These are phyloP conservation scores for Syrmaticus mikado DNA, from an alignment of 2,113 vertebrate genomes.

Conservation along the genomic window DNA sequence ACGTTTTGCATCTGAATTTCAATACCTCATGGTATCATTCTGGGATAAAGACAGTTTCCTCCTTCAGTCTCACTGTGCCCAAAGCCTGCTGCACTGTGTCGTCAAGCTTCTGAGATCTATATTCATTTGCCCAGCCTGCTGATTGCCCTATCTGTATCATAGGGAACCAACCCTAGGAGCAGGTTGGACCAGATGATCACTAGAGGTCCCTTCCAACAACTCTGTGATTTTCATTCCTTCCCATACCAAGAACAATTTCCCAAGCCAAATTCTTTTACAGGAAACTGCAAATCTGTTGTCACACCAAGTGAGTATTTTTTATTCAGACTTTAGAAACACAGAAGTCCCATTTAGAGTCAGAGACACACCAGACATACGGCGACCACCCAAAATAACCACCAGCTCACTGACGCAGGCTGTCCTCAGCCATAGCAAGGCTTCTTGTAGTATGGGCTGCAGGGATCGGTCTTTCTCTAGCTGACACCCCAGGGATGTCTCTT, in stretches of 20 bases:
- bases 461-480: not conserved
- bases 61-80: accelerated
- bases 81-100: accelerated
- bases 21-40: accelerated
- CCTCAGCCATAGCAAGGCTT: not conserved
- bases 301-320: not conserved
- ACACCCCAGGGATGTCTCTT: not conserved
- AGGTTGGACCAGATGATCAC: no score
- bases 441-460: accelerated
- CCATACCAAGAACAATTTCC: accelerated
- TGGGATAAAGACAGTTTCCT: accelerated
- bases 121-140: accelerated
- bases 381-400: not conserved
- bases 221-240: not conserved
- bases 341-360: not conserved
- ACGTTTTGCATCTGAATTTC: not conserved
- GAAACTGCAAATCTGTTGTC: not conserved
- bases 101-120: accelerated
- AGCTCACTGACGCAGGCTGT: not conserved
- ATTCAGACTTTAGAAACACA: not conserved
- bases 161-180: no score
- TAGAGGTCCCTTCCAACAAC: no score
- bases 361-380: not conserved
- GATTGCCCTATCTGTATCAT: no score
- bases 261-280: not conserved